These are phyloP conservation scores for Palythoa caribaeorum DNA, from an alignment of 92 coral and sea anemone genomes.

Conservation along the genomic window DNA sequence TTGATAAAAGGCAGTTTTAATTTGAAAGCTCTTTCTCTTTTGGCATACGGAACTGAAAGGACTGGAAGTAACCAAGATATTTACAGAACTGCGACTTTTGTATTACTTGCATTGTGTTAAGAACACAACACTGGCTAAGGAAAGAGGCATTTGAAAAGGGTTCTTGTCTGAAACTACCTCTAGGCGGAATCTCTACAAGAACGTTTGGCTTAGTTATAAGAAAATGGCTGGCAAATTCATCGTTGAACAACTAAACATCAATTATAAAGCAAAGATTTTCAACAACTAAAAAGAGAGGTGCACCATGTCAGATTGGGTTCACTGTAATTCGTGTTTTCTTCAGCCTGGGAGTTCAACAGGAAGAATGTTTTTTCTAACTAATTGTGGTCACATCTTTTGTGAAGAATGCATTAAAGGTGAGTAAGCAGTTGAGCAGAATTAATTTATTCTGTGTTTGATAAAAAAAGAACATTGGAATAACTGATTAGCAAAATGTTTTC, in stretches of 20 bases:
- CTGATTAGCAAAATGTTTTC: too few relatives aligned
- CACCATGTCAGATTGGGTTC: conserved; percentile 95
- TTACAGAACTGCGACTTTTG: neutral
- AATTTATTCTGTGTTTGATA: neutral
- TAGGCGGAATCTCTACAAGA: neutral
- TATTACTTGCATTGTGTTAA: neutral
- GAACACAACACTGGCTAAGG: neutral
- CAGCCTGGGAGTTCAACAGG: conserved; percentile 79
- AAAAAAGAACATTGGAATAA: neutral
- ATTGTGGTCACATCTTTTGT: conserved; percentile 97
- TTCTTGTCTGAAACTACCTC: neutral
- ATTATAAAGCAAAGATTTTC: neutral
- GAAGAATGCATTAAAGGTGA: conserved; percentile 91
- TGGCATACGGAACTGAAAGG: conserved; percentile 17
- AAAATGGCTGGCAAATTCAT: conserved; percentile 2
- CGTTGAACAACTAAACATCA: neutral
- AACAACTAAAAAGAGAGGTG: neutral
- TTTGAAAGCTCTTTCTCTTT: neutral
- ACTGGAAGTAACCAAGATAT: conserved; percentile 38
- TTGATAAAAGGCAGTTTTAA: neutral
- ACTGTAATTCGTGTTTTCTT: conserved; percentile 88
- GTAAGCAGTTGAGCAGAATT: neutral
- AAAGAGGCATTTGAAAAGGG: neutral
- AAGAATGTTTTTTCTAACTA: conserved; percentile 87
- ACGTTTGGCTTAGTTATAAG: neutral